Percentiles rank a stretch among this genome's conserved stretches.
phyloP scores from a whole-genome alignment of 2,888 invertebrate species.

The Watsonalla cultraria region DNA sequence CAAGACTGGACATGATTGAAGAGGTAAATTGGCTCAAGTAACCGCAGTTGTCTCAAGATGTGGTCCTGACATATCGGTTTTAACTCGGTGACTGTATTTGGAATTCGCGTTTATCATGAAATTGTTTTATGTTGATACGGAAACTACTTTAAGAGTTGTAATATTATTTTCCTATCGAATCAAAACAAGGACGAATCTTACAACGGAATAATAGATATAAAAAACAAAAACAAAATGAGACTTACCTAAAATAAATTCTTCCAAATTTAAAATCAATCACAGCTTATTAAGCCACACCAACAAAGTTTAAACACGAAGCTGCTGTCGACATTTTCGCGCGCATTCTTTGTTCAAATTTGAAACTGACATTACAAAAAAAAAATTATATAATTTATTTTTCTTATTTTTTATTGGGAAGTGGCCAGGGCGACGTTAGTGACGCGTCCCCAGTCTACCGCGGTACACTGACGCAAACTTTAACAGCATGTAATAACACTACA shows the following conservation, averaged over 20 bases:
- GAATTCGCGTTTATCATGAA: slow-evolving; percentile 3
- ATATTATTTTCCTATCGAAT: too few relatives aligned
- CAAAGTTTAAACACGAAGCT: slow-evolving; percentile 3
- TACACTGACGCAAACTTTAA: slow-evolving; percentile 62
- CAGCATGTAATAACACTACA: slow-evolving; percentile 67
- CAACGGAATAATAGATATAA: too few relatives aligned
- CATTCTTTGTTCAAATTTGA: slow-evolving; percentile 22
- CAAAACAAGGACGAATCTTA: too few relatives aligned
- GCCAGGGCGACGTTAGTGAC: slow-evolving; percentile 39
- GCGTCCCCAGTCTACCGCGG: slow-evolving; percentile 55
- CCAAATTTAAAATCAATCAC: neutral
- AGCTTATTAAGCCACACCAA: neutral
- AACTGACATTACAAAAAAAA: slow-evolving; percentile 5
- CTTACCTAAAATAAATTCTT: neutral
- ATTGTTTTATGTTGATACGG: too few relatives aligned
- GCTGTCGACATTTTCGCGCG: slow-evolving; percentile 4
- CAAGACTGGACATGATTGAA: slow-evolving; percentile 42
- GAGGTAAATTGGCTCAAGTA: slow-evolving; percentile 73
- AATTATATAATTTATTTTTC: slow-evolving; percentile 9
- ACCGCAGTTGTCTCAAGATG: slow-evolving; percentile 58
- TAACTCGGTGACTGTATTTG: slow-evolving; percentile 22
- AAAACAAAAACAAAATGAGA: too few relatives aligned
- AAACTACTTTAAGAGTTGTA: too few relatives aligned
- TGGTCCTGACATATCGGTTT: slow-evolving; percentile 46
- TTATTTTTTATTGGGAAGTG: slow-evolving; percentile 19